These are phyloP conservation scores for Bufo gargarizans DNA, from an alignment of 2,113 vertebrate species.

Conservation along the genomic window DNA sequence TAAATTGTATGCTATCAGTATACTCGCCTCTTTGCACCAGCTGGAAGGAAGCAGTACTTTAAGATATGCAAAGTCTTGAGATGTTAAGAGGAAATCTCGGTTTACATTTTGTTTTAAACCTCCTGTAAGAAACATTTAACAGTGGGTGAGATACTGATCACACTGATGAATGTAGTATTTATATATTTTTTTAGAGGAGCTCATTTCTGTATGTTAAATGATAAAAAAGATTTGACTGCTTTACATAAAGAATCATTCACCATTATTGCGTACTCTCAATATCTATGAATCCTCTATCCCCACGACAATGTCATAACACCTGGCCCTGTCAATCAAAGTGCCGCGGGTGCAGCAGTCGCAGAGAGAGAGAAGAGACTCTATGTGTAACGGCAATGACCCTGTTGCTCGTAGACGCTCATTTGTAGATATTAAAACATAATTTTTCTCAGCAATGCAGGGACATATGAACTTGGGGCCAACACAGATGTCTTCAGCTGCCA, in stretches of 20 bases:
- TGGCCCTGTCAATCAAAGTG: too few species aligned
- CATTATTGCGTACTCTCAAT: too few species aligned
- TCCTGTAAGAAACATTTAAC: slow-evolving; percentile 63
- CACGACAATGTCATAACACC: too few species aligned
- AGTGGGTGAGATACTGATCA: background rate
- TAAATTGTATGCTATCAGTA: background rate
- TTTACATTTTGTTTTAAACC: slow-evolving; percentile 67
- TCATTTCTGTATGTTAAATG: background rate
- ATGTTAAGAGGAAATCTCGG: slow-evolving; percentile 64
- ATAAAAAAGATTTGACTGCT: background rate
- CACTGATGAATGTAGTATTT: background rate
- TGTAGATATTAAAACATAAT: too few species aligned
- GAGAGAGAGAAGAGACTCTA: too few species aligned
- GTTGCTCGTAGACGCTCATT: too few species aligned
- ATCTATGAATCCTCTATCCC: too few species aligned
- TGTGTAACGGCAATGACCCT: too few species aligned
- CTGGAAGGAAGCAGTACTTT: slow-evolving; percentile 54
- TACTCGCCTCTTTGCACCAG: slow-evolving; percentile 66
- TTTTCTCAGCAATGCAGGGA: too few species aligned
- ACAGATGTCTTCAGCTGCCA: too few species aligned
- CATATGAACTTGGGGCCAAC: too few species aligned
- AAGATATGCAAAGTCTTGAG: slow-evolving; percentile 68
- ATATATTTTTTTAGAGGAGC: background rate
- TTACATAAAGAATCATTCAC: background rate
- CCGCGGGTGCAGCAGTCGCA: too few species aligned